phyloP scores from a whole-genome alignment of 2,888 invertebrate genomes.

The Mylabris sibirica region DNA sequence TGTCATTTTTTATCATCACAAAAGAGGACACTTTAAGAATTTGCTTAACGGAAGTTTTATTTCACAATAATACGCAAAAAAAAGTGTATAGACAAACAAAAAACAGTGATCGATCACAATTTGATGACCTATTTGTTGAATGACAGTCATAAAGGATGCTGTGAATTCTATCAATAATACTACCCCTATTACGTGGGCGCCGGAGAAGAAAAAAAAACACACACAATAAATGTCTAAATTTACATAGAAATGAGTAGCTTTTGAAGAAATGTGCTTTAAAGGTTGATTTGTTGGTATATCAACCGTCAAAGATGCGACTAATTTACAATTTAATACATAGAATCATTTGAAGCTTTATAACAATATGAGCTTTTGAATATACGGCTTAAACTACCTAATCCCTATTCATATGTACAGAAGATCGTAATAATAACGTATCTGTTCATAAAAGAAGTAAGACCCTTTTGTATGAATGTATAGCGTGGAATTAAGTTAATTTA shows the following conservation, averaged over 20 bases:
- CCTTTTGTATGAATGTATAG: not conserved
- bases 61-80: not conserved
- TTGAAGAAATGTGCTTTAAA: not conserved
- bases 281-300: not conserved
- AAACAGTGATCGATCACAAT: slow-evolving; percentile 1
- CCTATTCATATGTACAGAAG: not conserved
- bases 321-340: slow-evolving; percentile 1
- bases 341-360: not conserved
- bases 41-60: not conserved
- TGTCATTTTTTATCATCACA: no score
- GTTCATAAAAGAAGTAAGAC: not conserved
- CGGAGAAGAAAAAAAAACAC: not conserved
- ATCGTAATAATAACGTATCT: not conserved
- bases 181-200: not conserved
- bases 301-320: not conserved
- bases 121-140: not conserved
- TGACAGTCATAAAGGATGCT: not conserved
- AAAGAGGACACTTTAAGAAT: not conserved
- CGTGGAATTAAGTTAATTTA: not conserved
- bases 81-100: not conserved
- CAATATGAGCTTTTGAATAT: not conserved
- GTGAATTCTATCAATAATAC: not conserved
- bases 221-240: not conserved
- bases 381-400: not conserved
- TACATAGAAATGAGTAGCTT: not conserved